Evolutionary conservation across 1,140 invertebrate genomes (phyloP).

Genomic region (Rhysida immarginata): DNA sequence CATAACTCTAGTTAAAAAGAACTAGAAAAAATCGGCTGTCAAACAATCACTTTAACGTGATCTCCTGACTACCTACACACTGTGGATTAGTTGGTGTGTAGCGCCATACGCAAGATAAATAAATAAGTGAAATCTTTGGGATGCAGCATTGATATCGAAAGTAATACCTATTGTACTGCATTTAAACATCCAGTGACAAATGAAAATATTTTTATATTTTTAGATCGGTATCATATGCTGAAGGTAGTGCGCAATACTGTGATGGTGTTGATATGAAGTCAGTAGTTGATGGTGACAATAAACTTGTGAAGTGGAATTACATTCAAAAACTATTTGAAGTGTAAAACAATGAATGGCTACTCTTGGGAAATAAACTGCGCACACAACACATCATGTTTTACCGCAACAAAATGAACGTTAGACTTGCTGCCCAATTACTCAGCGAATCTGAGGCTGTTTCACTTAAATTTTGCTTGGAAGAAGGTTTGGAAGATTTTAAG

Average conservation of each 20-base stretch:
- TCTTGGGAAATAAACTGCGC: conserved; percentile 22
- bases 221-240: conserved; percentile 17
- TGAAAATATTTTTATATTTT: conserved; percentile 12
- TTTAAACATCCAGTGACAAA: conserved; percentile 11
- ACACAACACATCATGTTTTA: conserved; percentile 20
- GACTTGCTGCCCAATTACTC: conserved; percentile 9
- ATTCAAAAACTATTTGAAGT: conserved; percentile 18
- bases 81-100: too few relatives aligned
- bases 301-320: conserved; percentile 13
- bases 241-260: conserved; percentile 20
- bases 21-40: too few relatives aligned
- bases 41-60: too few relatives aligned
- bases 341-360: conserved; percentile 19
- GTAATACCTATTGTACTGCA: not conserved
- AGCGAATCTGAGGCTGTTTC: not conserved
- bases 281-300: conserved; percentile 11
- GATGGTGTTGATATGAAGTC: conserved; percentile 12
- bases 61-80: too few relatives aligned
- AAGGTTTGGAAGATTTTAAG: not conserved
- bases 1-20: too few relatives aligned
- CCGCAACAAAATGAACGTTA: conserved; percentile 24
- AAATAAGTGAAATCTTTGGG: too few relatives aligned
- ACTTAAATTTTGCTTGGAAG: not conserved
- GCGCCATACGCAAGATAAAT: too few relatives aligned
- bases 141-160: conserved; percentile 16